Base-by-base conservation (phyloP, 2,797 vertebrate genomes). In the Scleropages formosus region DNA sequence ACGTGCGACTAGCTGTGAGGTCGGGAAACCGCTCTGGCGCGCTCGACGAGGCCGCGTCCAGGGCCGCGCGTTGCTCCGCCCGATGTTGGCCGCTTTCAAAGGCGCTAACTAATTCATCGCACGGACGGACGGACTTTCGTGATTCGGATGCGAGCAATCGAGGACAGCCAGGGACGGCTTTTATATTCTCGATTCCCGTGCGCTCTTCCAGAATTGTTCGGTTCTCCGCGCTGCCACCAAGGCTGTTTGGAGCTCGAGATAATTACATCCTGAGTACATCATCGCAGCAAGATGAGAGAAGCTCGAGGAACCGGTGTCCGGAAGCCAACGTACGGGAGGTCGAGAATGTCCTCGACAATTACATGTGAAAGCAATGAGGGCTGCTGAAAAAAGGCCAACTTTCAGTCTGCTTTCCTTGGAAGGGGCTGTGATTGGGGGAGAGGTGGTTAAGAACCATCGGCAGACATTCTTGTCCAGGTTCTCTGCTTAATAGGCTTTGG, bases 321-420 rank as follows among this genome's bases (percentile, higher is more conserved):
- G 76, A 75, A 76, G 59, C 44, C 56, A 46, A 67, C 84, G 69
- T 60, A 11, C 51, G 72, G 74, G 81, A 84, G 83, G 77, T 65
- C 64, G 77, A 71, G 49, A 26, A 26, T 60, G 56, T 61, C 12
- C 61, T 74, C 76, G 64, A 77, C 82, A 80, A 86, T 80, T 79
- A 85, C 84, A 86, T 78, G 80, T 76, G 58, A 82, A 84, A 82
- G 80, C 77, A 83, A 78, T 75, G 76, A 81, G 82, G 58, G 60
- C 44, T 59, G 39, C 22, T 60, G 0, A 61, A 65, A 56, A 80
- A 80, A 72, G 31, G 53, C 68, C 82, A 73, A 64, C 74, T 64
- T 72, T 81, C 64, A 79, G 77, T 83, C 84, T 84, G 84, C 62
- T 81, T 84, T 82, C 78, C 80, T 86, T 86, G 82, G 86, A 86